phyloP scores from a whole-genome alignment of 2,797 vertebrate species.

The Phataginus tricuspis region DNA sequence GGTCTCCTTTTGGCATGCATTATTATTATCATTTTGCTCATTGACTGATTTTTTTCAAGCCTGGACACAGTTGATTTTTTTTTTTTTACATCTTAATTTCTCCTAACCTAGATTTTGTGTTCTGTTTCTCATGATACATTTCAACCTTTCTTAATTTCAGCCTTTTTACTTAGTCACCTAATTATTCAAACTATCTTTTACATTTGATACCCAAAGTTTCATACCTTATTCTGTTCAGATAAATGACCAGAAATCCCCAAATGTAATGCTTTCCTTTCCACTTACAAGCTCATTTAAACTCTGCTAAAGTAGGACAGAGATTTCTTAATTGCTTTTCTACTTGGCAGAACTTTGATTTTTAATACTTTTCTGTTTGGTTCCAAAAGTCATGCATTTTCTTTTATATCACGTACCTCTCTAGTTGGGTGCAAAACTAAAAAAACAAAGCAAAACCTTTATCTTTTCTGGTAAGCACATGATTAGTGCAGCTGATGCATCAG shows the following conservation, averaged over 20 bases:
- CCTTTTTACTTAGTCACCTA: neutral
- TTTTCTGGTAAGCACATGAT: neutral
- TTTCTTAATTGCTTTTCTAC: neutral
- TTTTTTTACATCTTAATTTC: neutral
- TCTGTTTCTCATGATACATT: neutral
- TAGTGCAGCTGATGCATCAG: neutral
- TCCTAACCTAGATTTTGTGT: neutral
- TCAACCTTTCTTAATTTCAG: neutral
- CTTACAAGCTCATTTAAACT: neutral
- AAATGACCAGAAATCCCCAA: neutral
- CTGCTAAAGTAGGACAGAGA: neutral
- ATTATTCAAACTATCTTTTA: neutral
- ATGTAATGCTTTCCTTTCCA: neutral
- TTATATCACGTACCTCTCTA: neutral
- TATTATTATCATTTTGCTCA: neutral
- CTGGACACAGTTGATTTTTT: neutral
- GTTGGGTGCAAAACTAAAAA: neutral
- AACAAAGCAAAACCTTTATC: neutral
- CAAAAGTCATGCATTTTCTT: neutral
- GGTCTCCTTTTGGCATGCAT: neutral
- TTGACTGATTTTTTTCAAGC: neutral
- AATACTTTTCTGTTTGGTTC: neutral
- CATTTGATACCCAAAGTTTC: neutral
- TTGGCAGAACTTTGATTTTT: constrained; percentile 28
- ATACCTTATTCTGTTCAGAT: neutral